These are phyloP conservation scores for Melipona quadrifasciata DNA, from an alignment of 1,140 invertebrate genomes.

Conservation along the genomic window DNA sequence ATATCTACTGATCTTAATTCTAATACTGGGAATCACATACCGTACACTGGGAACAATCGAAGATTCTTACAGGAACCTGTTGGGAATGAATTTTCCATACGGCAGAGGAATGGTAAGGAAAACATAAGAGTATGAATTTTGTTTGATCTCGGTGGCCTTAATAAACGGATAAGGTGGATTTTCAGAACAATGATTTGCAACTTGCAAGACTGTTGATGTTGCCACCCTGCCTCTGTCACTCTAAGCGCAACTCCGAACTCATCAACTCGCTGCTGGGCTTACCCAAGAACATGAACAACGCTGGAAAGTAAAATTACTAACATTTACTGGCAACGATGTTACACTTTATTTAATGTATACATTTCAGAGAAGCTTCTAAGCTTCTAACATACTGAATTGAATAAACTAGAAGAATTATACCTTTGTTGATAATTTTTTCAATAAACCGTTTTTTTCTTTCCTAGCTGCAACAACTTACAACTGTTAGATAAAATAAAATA, in stretches of 20 bases:
- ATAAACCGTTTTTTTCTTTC: background rate
- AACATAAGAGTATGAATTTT: background rate
- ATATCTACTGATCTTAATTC: constrained; percentile 28
- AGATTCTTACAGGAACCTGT: constrained; percentile 63
- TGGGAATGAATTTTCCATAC: constrained; percentile 65
- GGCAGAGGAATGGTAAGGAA: constrained; percentile 67
- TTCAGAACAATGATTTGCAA: constrained; percentile 73
- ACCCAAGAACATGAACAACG: constrained; percentile 88
- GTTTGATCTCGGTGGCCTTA: background rate
- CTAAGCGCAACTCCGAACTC: constrained; percentile 88
- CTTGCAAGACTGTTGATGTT: constrained; percentile 67
- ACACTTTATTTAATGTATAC: constrained; percentile 28
- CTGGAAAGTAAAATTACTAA: constrained; percentile 80
- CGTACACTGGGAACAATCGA: constrained; percentile 58
- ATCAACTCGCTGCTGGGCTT: constrained; percentile 88
- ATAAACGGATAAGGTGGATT: constrained; percentile 30
- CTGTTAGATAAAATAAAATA: background rate
- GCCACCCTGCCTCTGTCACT: constrained; percentile 69
- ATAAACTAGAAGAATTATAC: constrained; percentile 24
- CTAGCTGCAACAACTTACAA: background rate
- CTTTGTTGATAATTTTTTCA: background rate
- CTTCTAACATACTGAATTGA: background rate
- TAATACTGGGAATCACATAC: constrained; percentile 21
- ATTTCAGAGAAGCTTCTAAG: background rate
- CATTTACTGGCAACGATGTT: background rate